Evolutionary conservation across 1,140 invertebrate species (phyloP), one percentile per base, ranked within the genome.

Genomic region (Linepithema humile): DNA sequence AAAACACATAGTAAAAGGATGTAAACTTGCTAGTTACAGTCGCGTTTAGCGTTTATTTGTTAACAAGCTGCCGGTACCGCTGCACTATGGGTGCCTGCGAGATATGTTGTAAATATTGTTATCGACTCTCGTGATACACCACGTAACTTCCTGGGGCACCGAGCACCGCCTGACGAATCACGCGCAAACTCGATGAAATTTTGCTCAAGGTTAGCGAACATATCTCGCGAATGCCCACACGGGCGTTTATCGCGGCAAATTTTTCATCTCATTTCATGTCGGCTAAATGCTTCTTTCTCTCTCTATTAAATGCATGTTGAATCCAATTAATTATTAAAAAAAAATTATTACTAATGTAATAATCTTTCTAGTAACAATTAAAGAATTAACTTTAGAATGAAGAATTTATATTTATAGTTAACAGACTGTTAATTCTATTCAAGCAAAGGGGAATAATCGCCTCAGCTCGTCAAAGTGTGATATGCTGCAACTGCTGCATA

Each of bases 131-230:
- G 62, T 12, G 55, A 59, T 78, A 74, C 29, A 40, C 59, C 69
- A 55, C 48, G 75, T 85, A 88, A 88, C 82, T 87, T 88, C 70
- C 86, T 59, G 82, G n/a, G 32, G n/a, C 17, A 53, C 17, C 55
- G 40, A 45, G 70, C 45, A 26, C 43, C 62, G 2, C 12, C 1
- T 26, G 17, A 80, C 82, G 86, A 88, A 65, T 88, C 87, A 87
- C 43, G n/a, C n/a, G 20, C 26, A 53, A 53, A 67, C 43, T 35
- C 43, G n/a, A 38, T 53, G 55, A 84, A 80, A 59, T 69, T 40
- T 45, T 23, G 23, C 12, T 15, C 87, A 85, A 82, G 48, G 67
- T 69, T 35, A 50, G 45, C 59, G 48, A 80, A 69, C 50, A 48
- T 70, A 69, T 70, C 64, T 80, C 75, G n/a, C 23, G 43, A 80